Evolutionary conservation across 2,888 invertebrate genomes (phyloP).

Genomic region (Rhagium mordax): DNA sequence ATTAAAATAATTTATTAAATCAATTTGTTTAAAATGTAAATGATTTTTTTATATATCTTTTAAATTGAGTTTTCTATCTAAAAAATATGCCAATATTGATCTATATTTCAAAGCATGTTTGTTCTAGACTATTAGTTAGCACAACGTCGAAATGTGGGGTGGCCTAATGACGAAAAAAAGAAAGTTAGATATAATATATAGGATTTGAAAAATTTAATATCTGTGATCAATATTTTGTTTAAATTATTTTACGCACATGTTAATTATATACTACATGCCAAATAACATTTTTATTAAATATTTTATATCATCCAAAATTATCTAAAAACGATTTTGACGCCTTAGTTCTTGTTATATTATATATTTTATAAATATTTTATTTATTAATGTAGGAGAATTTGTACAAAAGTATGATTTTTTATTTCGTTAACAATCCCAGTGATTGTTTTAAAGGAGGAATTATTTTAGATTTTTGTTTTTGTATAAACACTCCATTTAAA

Average conservation of each 20-base stretch:
- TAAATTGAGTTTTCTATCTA: background rate
- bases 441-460: background rate
- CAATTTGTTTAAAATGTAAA: background rate
- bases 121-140: slow-evolving; percentile 7
- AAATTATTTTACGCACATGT: slow-evolving; percentile 27
- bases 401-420: background rate
- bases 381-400: background rate
- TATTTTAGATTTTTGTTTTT: background rate
- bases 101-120: slow-evolving; percentile 5
- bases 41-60: background rate
- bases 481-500: slow-evolving; percentile 1
- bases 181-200: slow-evolving; percentile 21
- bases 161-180: slow-evolving; percentile 27
- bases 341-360: slow-evolving; percentile 1
- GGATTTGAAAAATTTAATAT: slow-evolving; percentile 36
- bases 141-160: slow-evolving; percentile 15
- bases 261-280: slow-evolving; percentile 10
- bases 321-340: slow-evolving; percentile 1
- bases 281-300: slow-evolving; percentile 19
- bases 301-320: slow-evolving; percentile 4
- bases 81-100: slow-evolving; percentile 8
- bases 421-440: background rate
- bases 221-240: slow-evolving; percentile 33
- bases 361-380: background rate
- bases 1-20: background rate